Evolutionary conservation across 2,888 invertebrate genomes (phyloP).

Genomic region (Ceramica pisi): DNA sequence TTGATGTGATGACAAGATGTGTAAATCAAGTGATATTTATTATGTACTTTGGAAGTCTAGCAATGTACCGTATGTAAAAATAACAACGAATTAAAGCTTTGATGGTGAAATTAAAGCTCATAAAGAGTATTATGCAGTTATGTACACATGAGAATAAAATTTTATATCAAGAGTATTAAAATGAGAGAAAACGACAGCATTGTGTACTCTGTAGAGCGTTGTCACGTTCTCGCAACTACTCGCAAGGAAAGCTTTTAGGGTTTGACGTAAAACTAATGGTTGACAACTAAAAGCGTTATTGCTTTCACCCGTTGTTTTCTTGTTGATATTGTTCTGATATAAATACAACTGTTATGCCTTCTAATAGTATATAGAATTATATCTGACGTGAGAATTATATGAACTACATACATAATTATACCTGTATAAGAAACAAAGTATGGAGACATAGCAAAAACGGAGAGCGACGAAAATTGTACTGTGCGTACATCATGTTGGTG

Average conservation of each 20-base stretch:
- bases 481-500: conserved; percentile 20
- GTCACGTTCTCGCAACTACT: conserved; percentile 29
- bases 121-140: background rate
- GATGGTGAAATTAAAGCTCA: background rate
- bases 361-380: conserved; percentile 71
- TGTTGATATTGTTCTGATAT: conserved; percentile 83
- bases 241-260: conserved; percentile 37
- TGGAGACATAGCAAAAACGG: conserved; percentile 43
- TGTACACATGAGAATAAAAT: background rate
- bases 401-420: conserved; percentile 63
- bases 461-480: conserved; percentile 16
- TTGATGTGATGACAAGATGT: background rate
- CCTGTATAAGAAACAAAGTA: conserved; percentile 27
- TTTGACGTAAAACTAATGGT: conserved; percentile 21
- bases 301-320: conserved; percentile 69
- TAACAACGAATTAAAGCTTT: background rate
- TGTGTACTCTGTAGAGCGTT: conserved; percentile 9
- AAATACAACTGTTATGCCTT: conserved; percentile 83
- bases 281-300: conserved; percentile 52
- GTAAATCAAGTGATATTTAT: background rate
- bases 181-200: conserved; percentile 21
- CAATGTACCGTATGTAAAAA: background rate
- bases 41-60: background rate
- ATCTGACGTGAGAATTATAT: conserved; percentile 69
- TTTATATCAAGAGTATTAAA: conserved; percentile 14